Base-by-base conservation (phyloP, 2,113 vertebrate genomes). In the Desmodus rotundus region DNA sequence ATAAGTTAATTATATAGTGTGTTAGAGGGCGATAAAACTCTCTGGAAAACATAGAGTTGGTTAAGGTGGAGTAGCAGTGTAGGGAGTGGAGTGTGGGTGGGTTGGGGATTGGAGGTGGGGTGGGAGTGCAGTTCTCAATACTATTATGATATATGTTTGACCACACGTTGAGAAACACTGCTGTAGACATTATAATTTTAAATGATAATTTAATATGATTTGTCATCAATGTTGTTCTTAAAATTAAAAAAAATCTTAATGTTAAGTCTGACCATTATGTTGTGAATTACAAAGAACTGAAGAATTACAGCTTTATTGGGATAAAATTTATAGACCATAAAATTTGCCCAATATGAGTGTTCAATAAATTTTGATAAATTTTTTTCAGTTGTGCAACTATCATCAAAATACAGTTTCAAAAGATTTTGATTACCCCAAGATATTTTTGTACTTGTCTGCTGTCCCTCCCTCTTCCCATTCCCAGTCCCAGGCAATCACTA, bases 201-300 rank as follows among this genome's bases (percentile, higher is more conserved):
- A 95, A 52, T 94, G 45, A 19, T 38, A 56, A 84, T 67, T 94
- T 72, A 68, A n/a, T 82, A 76, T 88, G 56, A 74, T 80, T 96
- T 85, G 33, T n/a, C 65, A 38, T 81, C 28, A 33, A 17, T 65
- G 9, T 78, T 1, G 9, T 58, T 86, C 47, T 85, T 87, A 17
- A 89, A 68, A 81, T 63, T 19, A 36, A 58, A 74, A 47, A 77
- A 82, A 87, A 52, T 50, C 17, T 76, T 50, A 47, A 50, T 47
- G 47, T 81, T 93, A 91, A 89, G 11, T 10, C 38, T 24, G 52
- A 73, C 36, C 33, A 74, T 78, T 38, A 84, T 68, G 16, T n/a
- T 52, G 17, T 85, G 41, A 92, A n/a, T 80, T 81, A 68, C 56
- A 89, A 89, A 89, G 73, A 65, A 52, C 22, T 38, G 17, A 81